Evolutionary conservation across 2,888 invertebrate genomes (phyloP).

Genomic region (Andrena haemorrhoa): DNA sequence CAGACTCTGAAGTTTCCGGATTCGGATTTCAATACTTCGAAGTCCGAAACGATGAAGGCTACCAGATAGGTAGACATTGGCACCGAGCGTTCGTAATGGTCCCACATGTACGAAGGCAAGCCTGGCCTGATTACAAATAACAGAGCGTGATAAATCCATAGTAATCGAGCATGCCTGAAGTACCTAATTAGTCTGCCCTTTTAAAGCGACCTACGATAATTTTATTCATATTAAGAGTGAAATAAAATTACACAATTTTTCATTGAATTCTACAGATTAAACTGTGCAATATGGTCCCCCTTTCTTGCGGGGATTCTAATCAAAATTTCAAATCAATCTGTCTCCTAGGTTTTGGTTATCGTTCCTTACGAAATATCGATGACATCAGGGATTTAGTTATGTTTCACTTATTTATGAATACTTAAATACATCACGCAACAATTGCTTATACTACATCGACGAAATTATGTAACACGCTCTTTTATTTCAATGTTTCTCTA

Average conservation of each 20-base stretch:
- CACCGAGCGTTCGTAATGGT: slow-evolving; percentile 91
- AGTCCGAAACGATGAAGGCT: slow-evolving; percentile 93
- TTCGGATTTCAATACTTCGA: slow-evolving; percentile 83
- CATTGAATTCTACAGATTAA: too few relatives aligned
- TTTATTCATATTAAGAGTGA: too few relatives aligned
- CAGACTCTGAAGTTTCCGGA: slow-evolving; percentile 89
- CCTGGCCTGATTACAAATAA: slow-evolving; percentile 84
- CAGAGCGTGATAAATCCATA: neutral
- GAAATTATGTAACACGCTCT: neutral
- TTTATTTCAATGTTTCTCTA: neutral
- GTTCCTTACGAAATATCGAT: too few relatives aligned
- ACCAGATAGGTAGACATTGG: slow-evolving; percentile 97
- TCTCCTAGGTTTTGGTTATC: too few relatives aligned
- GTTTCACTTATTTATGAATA: neutral
- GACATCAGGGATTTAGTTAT: neutral
- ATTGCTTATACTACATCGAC: too few relatives aligned
- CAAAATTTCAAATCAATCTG: too few relatives aligned
- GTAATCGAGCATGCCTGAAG: too few relatives aligned
- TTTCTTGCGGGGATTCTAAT: too few relatives aligned
- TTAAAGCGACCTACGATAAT: too few relatives aligned
- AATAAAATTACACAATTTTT: too few relatives aligned
- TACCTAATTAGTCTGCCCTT: too few relatives aligned
- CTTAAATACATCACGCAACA: neutral
- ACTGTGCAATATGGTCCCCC: too few relatives aligned
- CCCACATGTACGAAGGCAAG: slow-evolving; percentile 90